Evolutionary conservation across 1,140 invertebrate genomes (phyloP).

Genomic region (Battus philenor): DNA sequence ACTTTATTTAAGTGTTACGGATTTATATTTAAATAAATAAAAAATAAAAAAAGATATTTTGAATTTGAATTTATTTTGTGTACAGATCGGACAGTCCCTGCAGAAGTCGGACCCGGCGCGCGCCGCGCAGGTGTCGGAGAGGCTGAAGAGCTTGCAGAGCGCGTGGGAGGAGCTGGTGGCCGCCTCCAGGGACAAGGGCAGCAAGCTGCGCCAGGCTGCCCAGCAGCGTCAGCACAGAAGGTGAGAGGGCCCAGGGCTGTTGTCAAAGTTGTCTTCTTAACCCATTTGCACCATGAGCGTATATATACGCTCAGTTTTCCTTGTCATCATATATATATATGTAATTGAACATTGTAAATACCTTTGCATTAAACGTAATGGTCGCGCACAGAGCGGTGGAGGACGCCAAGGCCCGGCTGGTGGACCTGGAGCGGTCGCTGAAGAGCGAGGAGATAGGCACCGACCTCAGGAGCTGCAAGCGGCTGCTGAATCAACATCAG

Average conservation of each 20-base stretch:
- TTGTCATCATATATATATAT: no score
- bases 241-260: no score
- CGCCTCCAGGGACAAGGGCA: constrained; percentile 88
- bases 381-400: constrained; percentile 85
- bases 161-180: constrained; percentile 54
- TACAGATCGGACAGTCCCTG: constrained; percentile 60
- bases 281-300: no score
- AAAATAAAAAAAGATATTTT: no score
- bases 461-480: constrained; percentile 92
- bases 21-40: no score
- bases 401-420: constrained; percentile 87
- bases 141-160: constrained; percentile 35
- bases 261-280: no score
- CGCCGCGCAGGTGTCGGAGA: constrained; percentile 34
- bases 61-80: no score
- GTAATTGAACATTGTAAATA: no score
- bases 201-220: constrained; percentile 85
- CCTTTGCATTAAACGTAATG: no score
- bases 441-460: constrained; percentile 87
- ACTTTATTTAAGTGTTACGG: no score
- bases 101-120: constrained; percentile 60
- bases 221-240: constrained; percentile 84
- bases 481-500: constrained; percentile 91
- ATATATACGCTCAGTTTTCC: no score
- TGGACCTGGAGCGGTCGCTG: constrained; percentile 86